phyloP scores from a whole-genome alignment of 30 jellyfish, hydroid and myxozoan genomes.

The Catostylus mosaicus region DNA sequence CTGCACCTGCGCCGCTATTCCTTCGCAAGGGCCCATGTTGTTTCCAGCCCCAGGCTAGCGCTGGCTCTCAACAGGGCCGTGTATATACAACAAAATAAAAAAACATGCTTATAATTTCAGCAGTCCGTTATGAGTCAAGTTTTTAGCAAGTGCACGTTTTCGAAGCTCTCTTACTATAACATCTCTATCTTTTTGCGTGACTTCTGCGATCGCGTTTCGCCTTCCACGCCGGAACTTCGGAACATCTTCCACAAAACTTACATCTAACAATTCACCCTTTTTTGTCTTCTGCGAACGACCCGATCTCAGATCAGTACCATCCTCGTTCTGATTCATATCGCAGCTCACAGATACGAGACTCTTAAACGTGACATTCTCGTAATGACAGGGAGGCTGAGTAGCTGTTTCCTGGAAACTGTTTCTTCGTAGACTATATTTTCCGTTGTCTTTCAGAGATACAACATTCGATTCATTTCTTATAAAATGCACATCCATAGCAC shows the following conservation, averaged over 20 bases:
- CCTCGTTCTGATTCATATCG: neutral
- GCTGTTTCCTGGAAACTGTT: slow-evolving; percentile 19
- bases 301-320: neutral
- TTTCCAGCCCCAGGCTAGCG: too few relatives aligned
- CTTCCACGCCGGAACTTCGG: slow-evolving; percentile 43
- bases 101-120: neutral
- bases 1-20: too few relatives aligned
- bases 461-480: neutral
- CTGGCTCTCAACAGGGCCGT: too few relatives aligned
- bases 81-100: neutral
- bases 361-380: neutral
- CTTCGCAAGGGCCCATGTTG: too few relatives aligned
- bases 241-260: neutral
- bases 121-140: slow-evolving; percentile 17
- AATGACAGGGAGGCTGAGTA: neutral
- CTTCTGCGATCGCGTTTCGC: slow-evolving; percentile 61
- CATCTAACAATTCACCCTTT: neutral
- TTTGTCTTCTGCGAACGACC: neutral
- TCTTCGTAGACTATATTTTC: slow-evolving; percentile 7
- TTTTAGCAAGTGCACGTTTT: slow-evolving; percentile 9
- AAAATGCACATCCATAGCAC: neutral
- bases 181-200: slow-evolving; percentile 8
- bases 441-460: slow-evolving; percentile 17
- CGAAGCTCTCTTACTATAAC: slow-evolving; percentile 11
- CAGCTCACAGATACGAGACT: slow-evolving; percentile 8